Conservation (phyloP, 1,140 invertebrate species). For the Chrysomallon squamiferum region DNA sequence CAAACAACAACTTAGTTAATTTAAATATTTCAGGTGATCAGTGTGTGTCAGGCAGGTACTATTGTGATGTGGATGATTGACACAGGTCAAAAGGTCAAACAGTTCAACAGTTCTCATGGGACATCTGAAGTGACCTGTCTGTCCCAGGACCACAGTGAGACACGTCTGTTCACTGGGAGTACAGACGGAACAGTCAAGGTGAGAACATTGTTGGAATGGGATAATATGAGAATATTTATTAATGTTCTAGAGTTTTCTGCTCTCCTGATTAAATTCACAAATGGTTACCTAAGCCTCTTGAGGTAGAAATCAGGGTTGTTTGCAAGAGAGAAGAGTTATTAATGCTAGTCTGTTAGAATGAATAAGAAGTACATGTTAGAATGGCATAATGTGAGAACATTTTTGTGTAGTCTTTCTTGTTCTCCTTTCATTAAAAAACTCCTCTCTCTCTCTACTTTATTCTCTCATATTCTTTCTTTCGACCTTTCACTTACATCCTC, state of each 20-base stretch:
- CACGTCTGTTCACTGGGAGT: constrained; percentile 55
- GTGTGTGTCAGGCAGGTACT: constrained; percentile 57
- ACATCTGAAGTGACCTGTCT: constrained; percentile 59
- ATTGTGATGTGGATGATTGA: constrained; percentile 63
- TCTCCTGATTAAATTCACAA: neutral
- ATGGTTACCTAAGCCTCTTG: too few species aligned
- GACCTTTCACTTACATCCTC: too few species aligned
- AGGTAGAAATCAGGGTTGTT: too few species aligned
- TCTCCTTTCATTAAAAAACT: too few species aligned
- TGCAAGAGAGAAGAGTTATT: too few species aligned
- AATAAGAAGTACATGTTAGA: too few species aligned
- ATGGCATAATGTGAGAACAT: too few species aligned
- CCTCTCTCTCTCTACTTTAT: too few species aligned
- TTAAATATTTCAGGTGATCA: constrained; percentile 49
- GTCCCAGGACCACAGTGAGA: constrained; percentile 54
- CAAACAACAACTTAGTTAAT: too few species aligned
- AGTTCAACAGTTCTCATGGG: constrained; percentile 55
- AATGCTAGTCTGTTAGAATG: too few species aligned
- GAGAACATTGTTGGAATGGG: neutral
- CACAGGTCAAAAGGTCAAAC: constrained; percentile 63
- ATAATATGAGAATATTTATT: neutral
- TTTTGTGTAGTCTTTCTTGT: too few species aligned
- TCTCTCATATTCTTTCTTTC: too few species aligned
- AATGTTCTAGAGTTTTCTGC: neutral
- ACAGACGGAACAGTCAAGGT: constrained; percentile 63